Percentiles rank a stretch among this genome's conserved stretches.
phyloP scores from a whole-genome alignment of 64 coral and sea anemone species.

The Exaiptasia diaphana region DNA sequence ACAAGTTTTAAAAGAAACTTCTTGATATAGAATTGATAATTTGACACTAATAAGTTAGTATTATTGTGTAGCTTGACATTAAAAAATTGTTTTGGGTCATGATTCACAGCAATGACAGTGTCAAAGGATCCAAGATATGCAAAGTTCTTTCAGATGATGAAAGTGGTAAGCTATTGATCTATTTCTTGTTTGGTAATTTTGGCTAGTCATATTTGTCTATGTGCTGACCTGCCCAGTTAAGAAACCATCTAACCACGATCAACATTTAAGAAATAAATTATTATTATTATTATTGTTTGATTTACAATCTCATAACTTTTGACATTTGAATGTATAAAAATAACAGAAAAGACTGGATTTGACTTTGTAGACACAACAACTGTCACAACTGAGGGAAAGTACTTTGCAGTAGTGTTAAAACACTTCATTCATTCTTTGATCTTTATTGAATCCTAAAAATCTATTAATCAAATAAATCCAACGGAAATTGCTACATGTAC shows the following conservation, averaged over 20 bases:
- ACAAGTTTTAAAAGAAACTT: too few relatives aligned
- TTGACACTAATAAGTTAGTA: too few relatives aligned
- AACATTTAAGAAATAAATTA: neutral
- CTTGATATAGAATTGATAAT: too few relatives aligned
- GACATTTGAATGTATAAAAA: neutral
- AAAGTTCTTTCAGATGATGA: constrained; percentile 97
- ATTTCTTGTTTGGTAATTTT: too few relatives aligned
- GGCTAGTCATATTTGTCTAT: neutral
- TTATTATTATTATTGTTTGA: neutral
- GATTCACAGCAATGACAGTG: constrained; percentile 76
- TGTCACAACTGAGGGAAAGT: too few relatives aligned
- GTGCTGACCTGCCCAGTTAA: neutral
- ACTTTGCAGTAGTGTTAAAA: too few relatives aligned
- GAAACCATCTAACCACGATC: neutral
- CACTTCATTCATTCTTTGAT: too few relatives aligned
- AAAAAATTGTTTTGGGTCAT: too few relatives aligned
- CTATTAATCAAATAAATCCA: too few relatives aligned
- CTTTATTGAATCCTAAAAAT: too few relatives aligned
- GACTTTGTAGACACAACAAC: neutral
- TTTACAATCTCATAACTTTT: neutral
- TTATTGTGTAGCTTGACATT: too few relatives aligned
- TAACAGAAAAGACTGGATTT: neutral
- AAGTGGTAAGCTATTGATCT: constrained; percentile 78
- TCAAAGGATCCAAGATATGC: constrained; percentile 98
- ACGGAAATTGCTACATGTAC: too few relatives aligned